Evolutionary conservation across 2,797 vertebrate genomes (phyloP), one percentile per base, ranked within the genome.

Genomic region (Pseudotriccus pelzelni): DNA sequence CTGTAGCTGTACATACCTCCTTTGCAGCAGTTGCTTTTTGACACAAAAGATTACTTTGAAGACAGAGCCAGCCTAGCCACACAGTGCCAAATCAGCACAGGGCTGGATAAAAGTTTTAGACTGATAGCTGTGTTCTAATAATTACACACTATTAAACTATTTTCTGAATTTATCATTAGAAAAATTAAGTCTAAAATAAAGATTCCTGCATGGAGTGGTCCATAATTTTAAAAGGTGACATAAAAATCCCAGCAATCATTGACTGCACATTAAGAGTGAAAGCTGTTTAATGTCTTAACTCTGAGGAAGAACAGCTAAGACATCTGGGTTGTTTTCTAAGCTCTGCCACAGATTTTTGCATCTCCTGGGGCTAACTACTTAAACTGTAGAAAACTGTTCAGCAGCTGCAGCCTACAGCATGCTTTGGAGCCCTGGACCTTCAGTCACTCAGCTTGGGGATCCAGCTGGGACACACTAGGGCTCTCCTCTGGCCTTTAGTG

Each of bases 1-100:
- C 70, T 80, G 74, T 70, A 79, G 86, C 88, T 93, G 44, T 50
- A 76, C 39, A 46, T 39, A 63, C 17, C 34, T 89, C 60, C 83
- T 62, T 93, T 83, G 53, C 39, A 93, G 92, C 78, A 66, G 69
- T 70, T 79, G 74, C 63, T 77, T 19, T 76, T 81, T 87, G 59
- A 91, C 70, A 92, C 80, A 93, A 73, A 93, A 89, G 70, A 90
- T 43, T 56, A 55, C 63, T 95, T 93, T 78, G 85, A 94, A 93
- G 85, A 82, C 59, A 84, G 37, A 93, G 37, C 52, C 75, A 89
- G 41, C 34, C 59, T 64, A 90, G 47, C 47, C 79, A 69, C 39
- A 74, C 4, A 8, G 10, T 39, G 50, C 36, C 81, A 93, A 89
- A 89, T 69, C 55, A 89, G 17, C 32, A 72, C 20, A 76, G 24